These are phyloP conservation scores for Hipparchia sbordonii DNA, from an alignment of 2,888 invertebrate species.

Conservation along the genomic window DNA sequence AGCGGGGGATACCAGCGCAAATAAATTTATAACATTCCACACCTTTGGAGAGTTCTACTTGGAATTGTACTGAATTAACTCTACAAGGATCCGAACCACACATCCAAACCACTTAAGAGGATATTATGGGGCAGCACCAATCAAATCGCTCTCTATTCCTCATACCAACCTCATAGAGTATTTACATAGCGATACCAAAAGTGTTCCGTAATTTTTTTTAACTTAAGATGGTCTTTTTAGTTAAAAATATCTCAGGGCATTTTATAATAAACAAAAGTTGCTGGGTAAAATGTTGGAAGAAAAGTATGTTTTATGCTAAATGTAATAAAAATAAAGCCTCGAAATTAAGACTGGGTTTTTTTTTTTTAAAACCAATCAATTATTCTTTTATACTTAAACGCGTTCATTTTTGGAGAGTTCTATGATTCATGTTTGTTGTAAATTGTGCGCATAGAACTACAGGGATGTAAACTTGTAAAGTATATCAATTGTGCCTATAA, in stretches of 20 bases:
- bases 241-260: background rate
- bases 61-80: conserved; percentile 54
- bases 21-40: conserved; percentile 58
- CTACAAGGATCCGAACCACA: conserved; percentile 71
- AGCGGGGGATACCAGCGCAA: conserved; percentile 63
- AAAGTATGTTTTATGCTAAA: background rate
- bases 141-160: conserved; percentile 69
- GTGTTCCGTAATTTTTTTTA: background rate
- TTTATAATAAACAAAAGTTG: background rate
- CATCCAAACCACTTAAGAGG: conserved; percentile 67
- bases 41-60: conserved; percentile 60
- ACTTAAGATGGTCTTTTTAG: background rate
- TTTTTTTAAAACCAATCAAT: background rate
- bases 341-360: background rate
- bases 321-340: background rate
- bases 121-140: conserved; percentile 78
- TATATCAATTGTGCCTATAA: too few relatives aligned
- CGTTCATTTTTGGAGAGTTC: background rate
- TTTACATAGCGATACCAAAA: background rate
- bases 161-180: conserved; percentile 70
- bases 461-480: too few relatives aligned
- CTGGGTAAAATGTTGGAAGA: background rate
- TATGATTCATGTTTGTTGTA: background rate
- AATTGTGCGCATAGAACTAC: too few relatives aligned
- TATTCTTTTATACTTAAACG: background rate